Evolutionary conservation across 2,113 vertebrate species (phyloP).

Genomic region (Arvicanthis niloticus): DNA sequence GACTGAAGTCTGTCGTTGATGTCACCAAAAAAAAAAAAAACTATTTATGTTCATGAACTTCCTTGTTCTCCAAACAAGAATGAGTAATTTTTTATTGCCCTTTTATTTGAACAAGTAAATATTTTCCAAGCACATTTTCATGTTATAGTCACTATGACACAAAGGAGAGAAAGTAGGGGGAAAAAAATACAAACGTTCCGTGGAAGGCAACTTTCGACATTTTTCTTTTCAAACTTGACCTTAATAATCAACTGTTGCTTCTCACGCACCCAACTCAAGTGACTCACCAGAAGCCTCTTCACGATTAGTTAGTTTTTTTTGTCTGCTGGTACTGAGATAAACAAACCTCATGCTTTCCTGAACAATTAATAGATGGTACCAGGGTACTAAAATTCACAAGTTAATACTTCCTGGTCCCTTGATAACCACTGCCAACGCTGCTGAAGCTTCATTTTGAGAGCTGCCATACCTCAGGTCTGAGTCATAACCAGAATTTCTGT

Average conservation of each 20-base stretch:
- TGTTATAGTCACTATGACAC: not conserved
- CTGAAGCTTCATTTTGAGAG: not conserved
- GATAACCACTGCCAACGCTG: not conserved
- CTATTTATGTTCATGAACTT: conserved; percentile 25
- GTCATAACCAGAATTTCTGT: not conserved
- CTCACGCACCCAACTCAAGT: not conserved
- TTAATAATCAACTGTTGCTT: not conserved
- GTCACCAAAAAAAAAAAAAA: not conserved
- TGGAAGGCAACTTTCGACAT: not conserved
- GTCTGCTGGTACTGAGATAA: not conserved
- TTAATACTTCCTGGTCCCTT: not conserved
- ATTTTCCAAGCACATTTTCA: conserved; percentile 15
- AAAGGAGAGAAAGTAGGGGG: not conserved
- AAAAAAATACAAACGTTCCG: not conserved
- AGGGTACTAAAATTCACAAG: conserved; percentile 25
- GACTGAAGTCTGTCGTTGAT: not conserved
- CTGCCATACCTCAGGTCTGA: not conserved
- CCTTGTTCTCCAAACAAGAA: conserved; percentile 26
- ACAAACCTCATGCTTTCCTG: not conserved
- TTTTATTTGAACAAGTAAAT: conserved; percentile 54
- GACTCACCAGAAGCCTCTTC: not conserved
- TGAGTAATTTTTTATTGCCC: conserved; percentile 33
- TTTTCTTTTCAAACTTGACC: conserved; percentile 30
- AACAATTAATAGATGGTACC: conserved; percentile 36
- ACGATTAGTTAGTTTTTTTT: conserved; percentile 31